Evolutionary conservation across 1,140 invertebrate genomes (phyloP).

Genomic region (Portunus trituberculatus): DNA sequence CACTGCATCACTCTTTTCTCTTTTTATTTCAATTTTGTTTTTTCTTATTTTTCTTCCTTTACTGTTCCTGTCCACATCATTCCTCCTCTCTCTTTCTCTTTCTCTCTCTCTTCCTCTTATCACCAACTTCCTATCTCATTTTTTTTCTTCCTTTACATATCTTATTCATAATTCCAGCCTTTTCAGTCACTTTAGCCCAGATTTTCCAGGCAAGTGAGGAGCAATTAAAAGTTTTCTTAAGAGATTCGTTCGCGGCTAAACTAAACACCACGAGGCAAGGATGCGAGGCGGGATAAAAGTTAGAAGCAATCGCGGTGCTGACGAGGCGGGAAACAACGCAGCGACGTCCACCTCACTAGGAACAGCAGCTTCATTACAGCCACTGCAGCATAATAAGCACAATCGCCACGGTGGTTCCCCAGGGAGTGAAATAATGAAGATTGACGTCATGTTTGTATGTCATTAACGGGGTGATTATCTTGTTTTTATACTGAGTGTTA

Average conservation of each 20-base stretch:
- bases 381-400: neutral
- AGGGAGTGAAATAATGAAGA: neutral
- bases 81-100: neutral
- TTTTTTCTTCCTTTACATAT: neutral
- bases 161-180: neutral
- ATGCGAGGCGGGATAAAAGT: neutral
- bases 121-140: neutral
- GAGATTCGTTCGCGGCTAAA: neutral
- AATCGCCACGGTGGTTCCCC: neutral
- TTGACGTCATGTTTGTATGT: neutral
- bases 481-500: no score
- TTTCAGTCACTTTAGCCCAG: neutral
- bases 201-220: neutral
- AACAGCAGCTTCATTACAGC: neutral
- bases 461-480: neutral
- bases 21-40: neutral
- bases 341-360: neutral
- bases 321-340: neutral
- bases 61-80: no score
- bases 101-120: neutral
- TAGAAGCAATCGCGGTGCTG: neutral
- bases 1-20: neutral
- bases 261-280: neutral
- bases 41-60: neutral
- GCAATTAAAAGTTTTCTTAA: conserved; percentile 4